Percentiles rank a stretch among this genome's conserved stretches.
Conservation (phyloP, 2,113 vertebrate genomes). For the Diglossa brunneiventris region DNA sequence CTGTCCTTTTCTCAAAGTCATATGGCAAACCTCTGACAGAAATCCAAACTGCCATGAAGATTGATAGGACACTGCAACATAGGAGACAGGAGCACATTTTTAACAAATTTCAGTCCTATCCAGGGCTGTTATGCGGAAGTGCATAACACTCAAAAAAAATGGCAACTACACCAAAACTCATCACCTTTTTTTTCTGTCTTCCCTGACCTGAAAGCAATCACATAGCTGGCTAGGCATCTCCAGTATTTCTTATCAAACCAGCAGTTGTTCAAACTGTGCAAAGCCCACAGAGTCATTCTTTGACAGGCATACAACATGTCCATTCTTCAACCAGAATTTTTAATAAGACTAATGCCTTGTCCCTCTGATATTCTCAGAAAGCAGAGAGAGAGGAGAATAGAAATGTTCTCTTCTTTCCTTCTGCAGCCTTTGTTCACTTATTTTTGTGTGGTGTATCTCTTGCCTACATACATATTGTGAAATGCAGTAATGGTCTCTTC, state of each 20-base stretch:
- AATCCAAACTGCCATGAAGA: background rate
- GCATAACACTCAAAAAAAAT: background rate
- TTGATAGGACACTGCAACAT: background rate
- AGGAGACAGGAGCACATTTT: background rate
- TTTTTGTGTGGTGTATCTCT: background rate
- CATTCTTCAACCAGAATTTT: background rate
- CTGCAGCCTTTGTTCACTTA: background rate
- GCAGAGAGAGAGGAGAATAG: background rate
- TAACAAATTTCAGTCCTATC: constrained; percentile 12
- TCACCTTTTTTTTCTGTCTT: background rate
- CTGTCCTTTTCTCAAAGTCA: constrained; percentile 17
- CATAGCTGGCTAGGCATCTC: background rate
- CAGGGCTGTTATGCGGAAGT: background rate
- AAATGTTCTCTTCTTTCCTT: background rate
- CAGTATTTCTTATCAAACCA: background rate
- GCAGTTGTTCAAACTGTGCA: background rate
- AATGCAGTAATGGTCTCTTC: background rate
- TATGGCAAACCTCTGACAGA: background rate
- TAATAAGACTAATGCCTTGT: background rate
- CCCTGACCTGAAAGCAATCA: background rate
- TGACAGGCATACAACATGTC: background rate
- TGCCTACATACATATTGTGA: background rate
- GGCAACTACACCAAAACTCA: background rate
- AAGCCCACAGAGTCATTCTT: background rate
- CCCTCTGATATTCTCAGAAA: background rate